Evolutionary conservation across 2,888 invertebrate species (phyloP).

Genomic region (Gordius sp.): DNA sequence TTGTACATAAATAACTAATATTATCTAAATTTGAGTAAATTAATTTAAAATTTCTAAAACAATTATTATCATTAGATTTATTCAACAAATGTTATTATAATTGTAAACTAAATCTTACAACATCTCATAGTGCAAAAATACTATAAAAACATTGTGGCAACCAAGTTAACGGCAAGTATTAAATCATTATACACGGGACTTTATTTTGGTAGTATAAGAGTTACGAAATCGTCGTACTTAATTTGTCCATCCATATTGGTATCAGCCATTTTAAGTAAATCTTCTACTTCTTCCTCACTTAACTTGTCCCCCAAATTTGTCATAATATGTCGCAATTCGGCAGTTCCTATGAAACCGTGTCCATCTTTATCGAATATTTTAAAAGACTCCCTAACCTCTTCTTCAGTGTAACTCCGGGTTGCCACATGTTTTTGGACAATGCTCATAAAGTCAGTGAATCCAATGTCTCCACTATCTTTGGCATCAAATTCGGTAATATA

Average conservation of each 20-base stretch:
- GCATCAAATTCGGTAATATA: background rate
- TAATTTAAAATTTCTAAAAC: too few relatives aligned
- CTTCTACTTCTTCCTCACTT: slow-evolving; percentile 12
- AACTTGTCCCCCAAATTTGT: slow-evolving; percentile 14
- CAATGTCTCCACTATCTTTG: background rate
- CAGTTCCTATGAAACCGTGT: slow-evolving; percentile 3
- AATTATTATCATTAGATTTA: too few relatives aligned
- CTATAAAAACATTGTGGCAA: too few relatives aligned
- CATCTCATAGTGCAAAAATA: too few relatives aligned
- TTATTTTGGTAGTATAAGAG: slow-evolving; percentile 1
- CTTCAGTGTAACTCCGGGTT: background rate
- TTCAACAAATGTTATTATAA: too few relatives aligned
- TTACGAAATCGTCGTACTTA: slow-evolving; percentile 14
- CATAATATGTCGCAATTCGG: slow-evolving; percentile 9
- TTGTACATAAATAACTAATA: too few relatives aligned
- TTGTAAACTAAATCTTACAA: too few relatives aligned
- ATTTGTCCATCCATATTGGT: slow-evolving; percentile 9
- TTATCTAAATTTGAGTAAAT: too few relatives aligned
- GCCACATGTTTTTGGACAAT: background rate
- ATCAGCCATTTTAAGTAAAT: slow-evolving; percentile 5
- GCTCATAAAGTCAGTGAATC: background rate
- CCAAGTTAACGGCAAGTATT: too few relatives aligned
- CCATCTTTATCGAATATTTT: slow-evolving; percentile 10
- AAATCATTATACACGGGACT: background rate
- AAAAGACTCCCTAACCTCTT: background rate